Conservation (phyloP, 2,888 invertebrate genomes). For the Electrophaes corylata region DNA sequence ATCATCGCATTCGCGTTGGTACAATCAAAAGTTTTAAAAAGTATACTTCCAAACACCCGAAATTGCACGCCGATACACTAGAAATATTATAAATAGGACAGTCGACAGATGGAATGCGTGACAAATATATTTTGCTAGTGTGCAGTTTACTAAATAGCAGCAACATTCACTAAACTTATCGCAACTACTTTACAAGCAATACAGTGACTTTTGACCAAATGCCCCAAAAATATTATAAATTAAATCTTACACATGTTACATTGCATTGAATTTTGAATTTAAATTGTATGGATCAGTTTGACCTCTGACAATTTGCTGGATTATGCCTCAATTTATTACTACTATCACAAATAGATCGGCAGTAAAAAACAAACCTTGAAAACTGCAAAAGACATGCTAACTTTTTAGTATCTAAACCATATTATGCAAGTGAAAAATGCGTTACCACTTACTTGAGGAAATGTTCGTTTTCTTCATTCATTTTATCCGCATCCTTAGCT, state of each 20-base stretch:
- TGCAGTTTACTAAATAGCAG: slow-evolving; percentile 54
- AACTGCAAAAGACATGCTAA: slow-evolving; percentile 53
- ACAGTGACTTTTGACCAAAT: slow-evolving; percentile 54
- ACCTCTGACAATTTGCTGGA: slow-evolving; percentile 7
- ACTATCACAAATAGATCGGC: slow-evolving; percentile 21
- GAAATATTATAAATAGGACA: slow-evolving; percentile 4
- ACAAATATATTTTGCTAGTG: slow-evolving; percentile 47
- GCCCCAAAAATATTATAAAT: slow-evolving; percentile 47
- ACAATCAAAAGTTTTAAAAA: not conserved
- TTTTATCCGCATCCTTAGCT: slow-evolving; percentile 96
- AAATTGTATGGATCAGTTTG: not conserved
- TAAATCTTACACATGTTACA: slow-evolving; percentile 8
- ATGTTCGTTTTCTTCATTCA: slow-evolving; percentile 98
- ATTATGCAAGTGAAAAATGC: slow-evolving; percentile 25
- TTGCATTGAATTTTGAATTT: slow-evolving; percentile 3
- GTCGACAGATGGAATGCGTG: slow-evolving; percentile 46
- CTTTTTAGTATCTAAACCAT: slow-evolving; percentile 38
- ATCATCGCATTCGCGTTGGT: not conserved
- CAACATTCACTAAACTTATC: slow-evolving; percentile 61
- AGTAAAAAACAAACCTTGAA: slow-evolving; percentile 41
- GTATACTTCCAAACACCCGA: not conserved
- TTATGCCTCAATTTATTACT: slow-evolving; percentile 15
- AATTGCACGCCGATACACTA: not conserved
- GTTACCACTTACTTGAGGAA: slow-evolving; percentile 90
- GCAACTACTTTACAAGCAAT: slow-evolving; percentile 56